Base-by-base conservation (phyloP, 2,888 invertebrate genomes). In the Spodoptera exigua region DNA sequence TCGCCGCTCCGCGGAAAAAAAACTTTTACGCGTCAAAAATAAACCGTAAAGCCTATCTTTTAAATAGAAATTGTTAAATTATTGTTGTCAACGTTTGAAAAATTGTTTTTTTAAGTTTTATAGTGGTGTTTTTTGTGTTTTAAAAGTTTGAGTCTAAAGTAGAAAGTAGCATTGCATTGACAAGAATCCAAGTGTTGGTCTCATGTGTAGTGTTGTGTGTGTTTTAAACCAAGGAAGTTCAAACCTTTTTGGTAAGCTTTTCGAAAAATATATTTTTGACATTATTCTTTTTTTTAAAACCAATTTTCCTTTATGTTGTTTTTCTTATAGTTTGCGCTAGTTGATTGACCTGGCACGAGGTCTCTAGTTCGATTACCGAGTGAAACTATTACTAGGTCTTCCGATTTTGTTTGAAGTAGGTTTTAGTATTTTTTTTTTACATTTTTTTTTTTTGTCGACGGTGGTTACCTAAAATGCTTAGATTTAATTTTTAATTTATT, bases 121-220 rank as follows among this genome's bases (percentile, higher is more conserved):
- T 9, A 9, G 27, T 27, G 27, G 27, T 27, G 7, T 27, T 27
- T 27, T 27, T 5, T 27, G 27, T 27, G 5, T 18, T 27, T 9
- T 27, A 27, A 27, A 27, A 9, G 5, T 27, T 70, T 70, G 71
- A 75, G 72, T 74, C 72, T n/a, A 73, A 70, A 83, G 74, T 86
- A 87, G 88, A 88, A 88, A 88, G 88, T 88, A 82, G 78, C 78
- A 79, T 81, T 82, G 81, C 84, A 82, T 85, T 87, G 83, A 84
- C 84, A 86, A 79, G 78, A 78, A 79, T 80, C 80, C 76, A 78
- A 82, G 82, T 80, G 79, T 76, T 27, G 27, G 27, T 70, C 82
- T 81, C 74, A 79, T 81, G 82, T 84, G 81, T 81, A 83, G 85
- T 88, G 87, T 80, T 78, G 88, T 88, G 84, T 83, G 75, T 81